A percentile compares a stretch with the other conserved stretches of the same genome.
phyloP scores from a whole-genome alignment of 2,888 invertebrate species.

The Micoletzkya japonica region DNA sequence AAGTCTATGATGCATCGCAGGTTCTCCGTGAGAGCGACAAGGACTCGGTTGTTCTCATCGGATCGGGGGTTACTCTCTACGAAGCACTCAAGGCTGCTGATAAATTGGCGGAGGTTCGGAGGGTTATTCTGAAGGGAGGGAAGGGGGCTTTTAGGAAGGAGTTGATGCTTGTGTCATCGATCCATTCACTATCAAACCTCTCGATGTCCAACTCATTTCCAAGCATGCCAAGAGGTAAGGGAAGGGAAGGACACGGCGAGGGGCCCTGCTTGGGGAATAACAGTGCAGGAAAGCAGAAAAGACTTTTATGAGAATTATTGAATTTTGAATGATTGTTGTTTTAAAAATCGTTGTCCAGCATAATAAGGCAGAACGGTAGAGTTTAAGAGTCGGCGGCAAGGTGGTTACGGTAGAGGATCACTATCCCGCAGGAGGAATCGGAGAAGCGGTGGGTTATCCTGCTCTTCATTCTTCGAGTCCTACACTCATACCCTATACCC shows the following conservation, averaged over 20 bases:
- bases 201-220: conserved; percentile 80
- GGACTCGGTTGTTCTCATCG: conserved; percentile 85
- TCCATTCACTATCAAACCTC: conserved; percentile 80
- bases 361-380: too few species aligned
- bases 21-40: conserved; percentile 77
- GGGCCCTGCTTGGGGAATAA: neutral
- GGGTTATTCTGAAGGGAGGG: neutral
- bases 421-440: conserved; percentile 89
- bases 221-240: conserved; percentile 70
- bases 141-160: conserved; percentile 50
- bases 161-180: conserved; percentile 84
- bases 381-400: conserved; percentile 63
- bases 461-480: neutral
- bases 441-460: conserved; percentile 77
- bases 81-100: conserved; percentile 83
- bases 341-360: too few species aligned
- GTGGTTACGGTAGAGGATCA: conserved; percentile 95
- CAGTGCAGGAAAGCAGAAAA: neutral
- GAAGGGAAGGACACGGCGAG: neutral
- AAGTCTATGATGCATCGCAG: conserved; percentile 66
- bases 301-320: neutral
- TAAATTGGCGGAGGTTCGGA: conserved; percentile 42
- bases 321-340: neutral
- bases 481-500: neutral
- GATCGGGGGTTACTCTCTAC: conserved; percentile 88